These are phyloP conservation scores for Rhagoletis zephyria DNA, from an alignment of 1,140 invertebrate species.

Conservation along the genomic window DNA sequence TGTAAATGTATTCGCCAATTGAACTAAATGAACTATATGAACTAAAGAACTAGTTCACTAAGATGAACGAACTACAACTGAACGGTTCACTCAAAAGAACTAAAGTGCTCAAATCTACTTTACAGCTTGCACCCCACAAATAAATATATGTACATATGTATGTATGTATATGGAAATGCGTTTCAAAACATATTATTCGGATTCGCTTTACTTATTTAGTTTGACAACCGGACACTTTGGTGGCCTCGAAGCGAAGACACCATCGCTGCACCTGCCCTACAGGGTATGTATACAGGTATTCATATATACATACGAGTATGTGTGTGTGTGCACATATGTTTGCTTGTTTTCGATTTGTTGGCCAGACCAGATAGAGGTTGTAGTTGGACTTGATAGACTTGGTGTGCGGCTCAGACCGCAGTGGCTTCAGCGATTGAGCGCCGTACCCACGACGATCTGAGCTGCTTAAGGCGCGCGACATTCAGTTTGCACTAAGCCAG, in stretches of 20 bases:
- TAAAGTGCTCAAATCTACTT: too few relatives aligned
- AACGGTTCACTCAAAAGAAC: too few relatives aligned
- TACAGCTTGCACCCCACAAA: background rate
- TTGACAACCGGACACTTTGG: too few relatives aligned
- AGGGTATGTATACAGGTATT: background rate
- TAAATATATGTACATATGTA: background rate
- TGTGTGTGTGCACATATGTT: background rate
- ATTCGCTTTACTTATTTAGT: too few relatives aligned
- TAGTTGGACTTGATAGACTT: conserved; percentile 2
- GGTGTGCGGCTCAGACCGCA: background rate
- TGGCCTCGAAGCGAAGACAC: too few relatives aligned
- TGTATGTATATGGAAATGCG: background rate
- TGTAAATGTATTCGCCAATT: too few relatives aligned
- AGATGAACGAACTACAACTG: too few relatives aligned
- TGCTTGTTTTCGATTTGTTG: conserved; percentile 24
- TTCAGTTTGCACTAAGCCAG: conserved; percentile 47
- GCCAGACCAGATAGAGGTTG: background rate
- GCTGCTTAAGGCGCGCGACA: background rate
- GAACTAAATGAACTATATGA: too few relatives aligned
- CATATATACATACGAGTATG: background rate
- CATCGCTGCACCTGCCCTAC: too few relatives aligned
- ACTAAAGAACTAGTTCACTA: too few relatives aligned
- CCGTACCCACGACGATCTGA: background rate
- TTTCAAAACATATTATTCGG: background rate
- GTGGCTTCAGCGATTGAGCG: background rate